phyloP scores from a whole-genome alignment of 2,113 vertebrate species.

The Oceanites oceanicus region DNA sequence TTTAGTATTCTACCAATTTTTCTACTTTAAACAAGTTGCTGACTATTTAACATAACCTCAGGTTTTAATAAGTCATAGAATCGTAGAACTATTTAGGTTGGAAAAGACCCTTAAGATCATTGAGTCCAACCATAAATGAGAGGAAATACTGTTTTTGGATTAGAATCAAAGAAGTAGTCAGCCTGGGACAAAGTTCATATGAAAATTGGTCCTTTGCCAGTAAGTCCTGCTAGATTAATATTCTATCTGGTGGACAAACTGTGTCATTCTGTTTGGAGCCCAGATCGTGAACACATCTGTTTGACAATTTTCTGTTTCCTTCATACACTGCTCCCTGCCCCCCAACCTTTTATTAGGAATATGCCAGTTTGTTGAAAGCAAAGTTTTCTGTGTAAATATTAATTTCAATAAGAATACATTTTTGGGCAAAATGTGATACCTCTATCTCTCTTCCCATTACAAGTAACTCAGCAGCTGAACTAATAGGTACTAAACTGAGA shows the following conservation, averaged over 20 bases:
- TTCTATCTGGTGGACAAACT: neutral
- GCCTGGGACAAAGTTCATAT: neutral
- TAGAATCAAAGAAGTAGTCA: neutral
- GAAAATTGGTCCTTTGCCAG: neutral
- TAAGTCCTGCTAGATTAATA: neutral
- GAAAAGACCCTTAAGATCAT: neutral
- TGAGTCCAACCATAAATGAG: neutral
- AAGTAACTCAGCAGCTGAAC: neutral
- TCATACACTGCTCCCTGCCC: accelerated
- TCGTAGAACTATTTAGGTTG: neutral
- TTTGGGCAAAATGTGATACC: neutral
- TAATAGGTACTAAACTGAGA: neutral
- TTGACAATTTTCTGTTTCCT: neutral
- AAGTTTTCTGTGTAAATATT: neutral
- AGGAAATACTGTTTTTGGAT: neutral
- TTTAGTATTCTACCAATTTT: neutral
- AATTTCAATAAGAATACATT: neutral
- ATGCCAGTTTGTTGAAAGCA: neutral
- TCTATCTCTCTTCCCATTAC: neutral
- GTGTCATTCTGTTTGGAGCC: neutral
- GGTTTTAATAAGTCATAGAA: neutral
- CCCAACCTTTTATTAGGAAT: neutral
- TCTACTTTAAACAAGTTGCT: neutral
- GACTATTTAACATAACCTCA: neutral
- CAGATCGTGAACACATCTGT: neutral